A percentile compares a stretch with the other conserved stretches of the same genome.
Evolutionary conservation across 1,140 invertebrate species (phyloP).

Genomic region (Heliothis subflexa): DNA sequence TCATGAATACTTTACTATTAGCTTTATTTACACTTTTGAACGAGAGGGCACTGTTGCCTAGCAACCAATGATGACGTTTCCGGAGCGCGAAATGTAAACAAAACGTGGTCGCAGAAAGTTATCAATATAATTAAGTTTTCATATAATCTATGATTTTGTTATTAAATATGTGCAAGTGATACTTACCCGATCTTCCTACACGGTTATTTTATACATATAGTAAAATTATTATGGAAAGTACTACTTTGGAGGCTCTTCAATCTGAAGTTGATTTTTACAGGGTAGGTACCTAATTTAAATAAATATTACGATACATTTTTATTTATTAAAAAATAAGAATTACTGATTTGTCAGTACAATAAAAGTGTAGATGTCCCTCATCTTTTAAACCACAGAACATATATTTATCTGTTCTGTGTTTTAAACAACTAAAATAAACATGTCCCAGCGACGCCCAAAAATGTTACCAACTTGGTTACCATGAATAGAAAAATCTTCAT

Average conservation of each 20-base stretch:
- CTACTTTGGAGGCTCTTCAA: conserved; percentile 69
- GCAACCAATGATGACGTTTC: conserved; percentile 61
- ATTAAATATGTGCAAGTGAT: conserved; percentile 3
- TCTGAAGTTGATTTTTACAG: conserved; percentile 82
- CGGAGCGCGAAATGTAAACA: conserved; percentile 76
- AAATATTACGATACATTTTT: background rate
- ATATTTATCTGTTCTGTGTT: no score
- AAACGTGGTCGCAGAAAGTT: conserved; percentile 41
- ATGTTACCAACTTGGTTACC: background rate
- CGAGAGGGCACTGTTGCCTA: conserved; percentile 53
- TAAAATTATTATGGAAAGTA: conserved; percentile 63
- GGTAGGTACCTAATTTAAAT: conserved; percentile 57
- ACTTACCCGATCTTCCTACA: background rate
- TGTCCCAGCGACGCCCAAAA: background rate
- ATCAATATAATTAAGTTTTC: conserved; percentile 40
- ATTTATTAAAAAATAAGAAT: background rate
- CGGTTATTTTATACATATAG: background rate
- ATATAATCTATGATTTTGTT: conserved; percentile 32
- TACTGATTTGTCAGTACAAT: background rate
- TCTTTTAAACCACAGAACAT: no score
- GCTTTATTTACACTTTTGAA: background rate
- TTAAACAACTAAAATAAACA: no score
- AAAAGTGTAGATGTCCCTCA: no score
- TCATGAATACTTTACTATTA: background rate
- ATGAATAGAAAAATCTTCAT: background rate